These are phyloP conservation scores for Petrocephalus zakoni DNA, from an alignment of 2,113 vertebrate species.

Conservation along the genomic window DNA sequence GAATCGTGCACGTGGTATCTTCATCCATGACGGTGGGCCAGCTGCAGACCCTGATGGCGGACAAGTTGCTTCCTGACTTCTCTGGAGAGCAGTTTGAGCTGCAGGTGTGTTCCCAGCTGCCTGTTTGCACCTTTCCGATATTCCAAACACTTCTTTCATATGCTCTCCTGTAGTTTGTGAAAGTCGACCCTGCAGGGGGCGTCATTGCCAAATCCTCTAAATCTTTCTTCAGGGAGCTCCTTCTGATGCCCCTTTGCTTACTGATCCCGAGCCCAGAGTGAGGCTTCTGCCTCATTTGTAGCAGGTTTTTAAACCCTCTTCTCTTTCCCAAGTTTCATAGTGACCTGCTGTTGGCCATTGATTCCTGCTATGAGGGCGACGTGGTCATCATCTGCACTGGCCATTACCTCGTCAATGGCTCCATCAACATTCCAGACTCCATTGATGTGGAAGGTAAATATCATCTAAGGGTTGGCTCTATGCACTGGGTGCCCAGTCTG, in stretches of 20 bases:
- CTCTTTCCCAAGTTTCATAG: conserved; percentile 68
- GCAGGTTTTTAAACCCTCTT: background rate
- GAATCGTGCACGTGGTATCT: conserved; percentile 76
- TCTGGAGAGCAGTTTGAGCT: conserved; percentile 67
- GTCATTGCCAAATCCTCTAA: background rate
- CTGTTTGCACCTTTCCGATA: background rate
- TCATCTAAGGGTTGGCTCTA: background rate
- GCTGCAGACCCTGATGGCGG: conserved; percentile 70
- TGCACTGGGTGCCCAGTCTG: background rate
- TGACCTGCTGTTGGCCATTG: conserved; percentile 70
- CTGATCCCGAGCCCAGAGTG: background rate
- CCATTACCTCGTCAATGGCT: conserved; percentile 64
- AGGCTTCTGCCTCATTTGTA: background rate
- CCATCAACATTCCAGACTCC: conserved; percentile 77
- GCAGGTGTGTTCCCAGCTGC: conserved; percentile 60
- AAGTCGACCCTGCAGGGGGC: background rate
- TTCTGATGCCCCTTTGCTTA: background rate
- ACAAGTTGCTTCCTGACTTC: conserved; percentile 67
- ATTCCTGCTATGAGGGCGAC: conserved; percentile 73
- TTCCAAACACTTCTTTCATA: background rate
- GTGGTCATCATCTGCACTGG: conserved; percentile 77
- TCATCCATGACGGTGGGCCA: conserved; percentile 57
- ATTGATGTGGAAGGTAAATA: conserved; percentile 74
- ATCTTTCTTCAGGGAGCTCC: background rate
- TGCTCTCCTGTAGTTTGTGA: background rate